These are phyloP conservation scores for Tamias sibiricus DNA, from an alignment of 2,113 vertebrate species.

Conservation along the genomic window DNA sequence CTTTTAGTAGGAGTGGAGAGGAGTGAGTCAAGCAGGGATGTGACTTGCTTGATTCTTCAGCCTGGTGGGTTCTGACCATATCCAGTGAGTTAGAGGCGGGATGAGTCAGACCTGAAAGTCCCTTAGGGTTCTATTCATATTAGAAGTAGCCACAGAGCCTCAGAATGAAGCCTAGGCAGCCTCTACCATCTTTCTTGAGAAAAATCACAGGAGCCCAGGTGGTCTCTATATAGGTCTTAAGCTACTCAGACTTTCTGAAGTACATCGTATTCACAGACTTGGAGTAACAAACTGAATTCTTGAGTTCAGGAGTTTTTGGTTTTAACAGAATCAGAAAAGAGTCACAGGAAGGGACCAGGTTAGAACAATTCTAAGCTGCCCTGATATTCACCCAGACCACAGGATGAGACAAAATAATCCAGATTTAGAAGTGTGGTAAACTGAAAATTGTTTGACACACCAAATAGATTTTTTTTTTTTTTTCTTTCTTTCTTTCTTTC, in stretches of 20 bases:
- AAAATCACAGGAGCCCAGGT: slow-evolving; percentile 2
- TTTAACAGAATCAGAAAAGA: not conserved
- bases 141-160: not conserved
- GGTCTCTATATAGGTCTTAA: not conserved
- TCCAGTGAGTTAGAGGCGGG: not conserved
- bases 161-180: slow-evolving; percentile 36
- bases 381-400: not conserved
- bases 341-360: not conserved
- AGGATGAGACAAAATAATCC: not conserved
- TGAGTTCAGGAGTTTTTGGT: not conserved
- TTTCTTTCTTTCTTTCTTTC: no score
- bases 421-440: not conserved
- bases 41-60: not conserved
- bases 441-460: not conserved
- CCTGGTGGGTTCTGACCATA: not conserved
- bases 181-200: slow-evolving; percentile 53
- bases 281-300: not conserved
- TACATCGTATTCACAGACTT: not conserved
- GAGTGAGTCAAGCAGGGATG: not conserved
- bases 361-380: not conserved
- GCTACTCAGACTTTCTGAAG: not conserved
- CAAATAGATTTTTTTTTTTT: not conserved
- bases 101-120: slow-evolving; percentile 58
- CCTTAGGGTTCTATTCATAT: slow-evolving; percentile 27
- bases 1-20: slow-evolving; percentile 2